Evolutionary conservation across 1,140 invertebrate species (phyloP), one percentile per base, ranked within the genome.

Genomic region (Formica exsecta): DNA sequence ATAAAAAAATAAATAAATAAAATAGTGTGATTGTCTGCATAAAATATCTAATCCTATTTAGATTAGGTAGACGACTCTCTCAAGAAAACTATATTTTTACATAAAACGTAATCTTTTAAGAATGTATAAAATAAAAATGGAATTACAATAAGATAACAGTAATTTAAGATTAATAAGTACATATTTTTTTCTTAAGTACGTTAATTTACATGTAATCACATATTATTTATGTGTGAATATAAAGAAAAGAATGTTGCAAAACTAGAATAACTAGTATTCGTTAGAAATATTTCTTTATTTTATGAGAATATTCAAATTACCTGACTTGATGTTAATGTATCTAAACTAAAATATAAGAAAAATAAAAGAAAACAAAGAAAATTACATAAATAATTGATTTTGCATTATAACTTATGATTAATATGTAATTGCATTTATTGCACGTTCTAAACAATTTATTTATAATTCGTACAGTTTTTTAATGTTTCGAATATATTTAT

Each of bases 141-240:
- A 48, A 77, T 77, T 25, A 76, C 4, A 16, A n/a, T 36, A 11
- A 16, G 13, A 32, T 13, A 13, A 1, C 62, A 8, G 16, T 65
- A 8, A 57, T 25, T 77, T 38, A 13, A 36, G 11, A 4, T 44
- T 44, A 29, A 2, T 13, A 29, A 41, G 22, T 44, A 3, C 11
- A 9, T 32, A 19, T 41, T 19, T 57, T 44, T 29, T 1, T 11
- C 7, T 7, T 22, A 48, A 77, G 1, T 64, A 22, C 3, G 32
- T 36, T 68, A 38, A 65, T n/a, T 68, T 79, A 38, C 8, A 48
- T 36, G 9, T 38, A 66, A 79, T 66, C 41, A 41, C 41, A 41
- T 51, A 38, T 79, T 66, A 19, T 8, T 79, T 51, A 51, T 1
- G 8, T 44, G n/a, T 51, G 11, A 48, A n/a, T n/a, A 57, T 32